A percentile compares a stretch with the other conserved stretches of the same genome.
These are phyloP conservation scores for rat (Rattus norvegicus) DNA, from an alignment of 2,113 vertebrate species.

Conservation along the genomic window DNA sequence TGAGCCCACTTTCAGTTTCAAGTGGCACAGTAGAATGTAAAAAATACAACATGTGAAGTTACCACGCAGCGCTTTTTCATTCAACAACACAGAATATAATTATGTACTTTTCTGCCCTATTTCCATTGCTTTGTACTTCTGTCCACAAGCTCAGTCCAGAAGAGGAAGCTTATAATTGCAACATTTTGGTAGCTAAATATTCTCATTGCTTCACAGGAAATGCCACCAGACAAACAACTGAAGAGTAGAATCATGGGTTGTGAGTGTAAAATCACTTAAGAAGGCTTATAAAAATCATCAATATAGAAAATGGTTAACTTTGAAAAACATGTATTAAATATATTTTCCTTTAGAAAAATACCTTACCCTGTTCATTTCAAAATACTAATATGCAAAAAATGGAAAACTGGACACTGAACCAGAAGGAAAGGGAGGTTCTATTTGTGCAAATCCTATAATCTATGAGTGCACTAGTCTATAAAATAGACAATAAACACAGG, in stretches of 20 bases:
- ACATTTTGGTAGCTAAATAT: slow-evolving; percentile 38
- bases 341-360: slow-evolving; percentile 51
- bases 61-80: neutral
- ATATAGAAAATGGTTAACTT: slow-evolving; percentile 25
- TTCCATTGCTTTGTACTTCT: slow-evolving; percentile 16
- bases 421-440: neutral
- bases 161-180: slow-evolving; percentile 21
- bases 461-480: slow-evolving; percentile 5
- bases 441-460: slow-evolving; percentile 26
- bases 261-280: neutral
- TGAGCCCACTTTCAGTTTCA: slow-evolving; percentile 49
- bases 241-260: slow-evolving; percentile 52
- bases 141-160: neutral
- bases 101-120: slow-evolving; percentile 23
- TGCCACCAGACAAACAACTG: slow-evolving; percentile 8
- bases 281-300: slow-evolving; percentile 47
- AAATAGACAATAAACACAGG: slow-evolving; percentile 13
- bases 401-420: slow-evolving; percentile 35
- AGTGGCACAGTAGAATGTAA: slow-evolving; percentile 43
- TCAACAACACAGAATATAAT: slow-evolving; percentile 43
- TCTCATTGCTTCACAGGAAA: neutral
- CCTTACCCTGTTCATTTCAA: slow-evolving; percentile 61
- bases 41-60: slow-evolving; percentile 32
- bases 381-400: slow-evolving; percentile 22
- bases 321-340: slow-evolving; percentile 40